A percentile compares a stretch with the other conserved stretches of the same genome.
These are phyloP conservation scores for Pterophyllum scalare DNA, from an alignment of 2,113 vertebrate species.

Conservation along the genomic window DNA sequence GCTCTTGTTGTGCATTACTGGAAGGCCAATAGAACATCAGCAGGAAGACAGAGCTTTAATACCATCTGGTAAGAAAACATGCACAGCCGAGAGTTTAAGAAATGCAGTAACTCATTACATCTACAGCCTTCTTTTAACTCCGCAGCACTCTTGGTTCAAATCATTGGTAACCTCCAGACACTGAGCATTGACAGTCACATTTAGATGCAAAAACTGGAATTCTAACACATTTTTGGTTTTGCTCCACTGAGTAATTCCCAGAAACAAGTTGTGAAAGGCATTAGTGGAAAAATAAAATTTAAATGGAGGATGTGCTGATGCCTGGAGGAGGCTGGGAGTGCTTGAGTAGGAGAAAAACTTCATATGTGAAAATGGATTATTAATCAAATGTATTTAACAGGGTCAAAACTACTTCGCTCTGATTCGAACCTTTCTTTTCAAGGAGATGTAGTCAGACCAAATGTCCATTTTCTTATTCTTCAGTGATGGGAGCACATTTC, in stretches of 20 bases:
- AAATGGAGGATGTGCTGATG: constrained; percentile 11
- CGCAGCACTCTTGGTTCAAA: neutral
- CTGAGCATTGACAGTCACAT: constrained; percentile 10
- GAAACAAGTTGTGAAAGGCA: constrained; percentile 21
- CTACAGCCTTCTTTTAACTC: neutral
- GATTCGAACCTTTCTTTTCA: constrained; percentile 19
- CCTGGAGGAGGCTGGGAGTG: constrained; percentile 33
- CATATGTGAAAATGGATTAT: constrained; percentile 16
- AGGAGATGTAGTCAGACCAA: neutral
- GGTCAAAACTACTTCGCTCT: neutral
- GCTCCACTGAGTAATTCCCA: constrained; percentile 13
- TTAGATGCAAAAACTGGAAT: constrained; percentile 13
- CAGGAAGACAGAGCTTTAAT: neutral
- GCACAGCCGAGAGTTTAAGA: neutral
- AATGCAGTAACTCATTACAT: constrained; percentile 3
- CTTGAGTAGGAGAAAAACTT: constrained; percentile 18
- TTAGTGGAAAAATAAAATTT: constrained; percentile 33
- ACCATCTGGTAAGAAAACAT: constrained; percentile 3
- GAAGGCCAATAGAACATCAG: neutral
- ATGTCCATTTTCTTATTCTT: constrained; percentile 6
- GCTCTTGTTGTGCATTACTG: neutral
- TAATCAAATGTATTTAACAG: constrained; percentile 7
- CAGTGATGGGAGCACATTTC: neutral
- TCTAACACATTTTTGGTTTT: constrained; percentile 23
- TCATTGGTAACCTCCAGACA: neutral